Percentiles rank a stretch among this genome's conserved stretches.
These are phyloP conservation scores for Sebastiscus albofasciatus DNA, from an alignment of 2,797 vertebrate species.

Conservation along the genomic window DNA sequence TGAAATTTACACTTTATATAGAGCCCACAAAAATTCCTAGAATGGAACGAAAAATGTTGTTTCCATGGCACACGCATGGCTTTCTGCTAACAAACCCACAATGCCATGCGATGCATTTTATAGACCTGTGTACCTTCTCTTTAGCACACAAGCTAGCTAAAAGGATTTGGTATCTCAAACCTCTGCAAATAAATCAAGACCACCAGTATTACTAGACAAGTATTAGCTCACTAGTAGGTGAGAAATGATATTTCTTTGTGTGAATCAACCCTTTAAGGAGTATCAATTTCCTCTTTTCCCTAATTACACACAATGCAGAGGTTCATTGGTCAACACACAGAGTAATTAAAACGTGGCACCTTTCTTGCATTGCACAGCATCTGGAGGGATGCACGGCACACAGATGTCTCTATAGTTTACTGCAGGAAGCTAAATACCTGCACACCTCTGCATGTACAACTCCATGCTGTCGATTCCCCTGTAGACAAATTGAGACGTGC, in stretches of 20 bases:
- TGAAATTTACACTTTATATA: background rate
- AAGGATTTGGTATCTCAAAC: background rate
- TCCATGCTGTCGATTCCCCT: background rate
- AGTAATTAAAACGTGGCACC: background rate
- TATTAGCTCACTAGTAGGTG: background rate
- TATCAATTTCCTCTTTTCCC: background rate
- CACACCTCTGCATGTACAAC: background rate
- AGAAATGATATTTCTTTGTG: background rate
- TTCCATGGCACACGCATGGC: background rate
- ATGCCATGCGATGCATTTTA: background rate
- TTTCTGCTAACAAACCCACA: background rate
- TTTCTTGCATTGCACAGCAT: slow-evolving; percentile 21
- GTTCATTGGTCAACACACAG: background rate
- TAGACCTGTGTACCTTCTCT: background rate
- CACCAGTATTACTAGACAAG: background rate
- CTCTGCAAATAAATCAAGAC: background rate
- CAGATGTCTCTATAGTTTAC: background rate
- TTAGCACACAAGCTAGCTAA: background rate
- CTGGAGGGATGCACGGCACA: slow-evolving; percentile 4
- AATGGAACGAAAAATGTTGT: background rate
- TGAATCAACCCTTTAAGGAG: background rate
- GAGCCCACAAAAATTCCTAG: background rate
- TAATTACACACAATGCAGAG: background rate
- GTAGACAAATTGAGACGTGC: background rate
- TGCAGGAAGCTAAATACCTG: background rate